phyloP scores from a whole-genome alignment of 1,140 invertebrate genomes.

The Dufourea novaeangliae region DNA sequence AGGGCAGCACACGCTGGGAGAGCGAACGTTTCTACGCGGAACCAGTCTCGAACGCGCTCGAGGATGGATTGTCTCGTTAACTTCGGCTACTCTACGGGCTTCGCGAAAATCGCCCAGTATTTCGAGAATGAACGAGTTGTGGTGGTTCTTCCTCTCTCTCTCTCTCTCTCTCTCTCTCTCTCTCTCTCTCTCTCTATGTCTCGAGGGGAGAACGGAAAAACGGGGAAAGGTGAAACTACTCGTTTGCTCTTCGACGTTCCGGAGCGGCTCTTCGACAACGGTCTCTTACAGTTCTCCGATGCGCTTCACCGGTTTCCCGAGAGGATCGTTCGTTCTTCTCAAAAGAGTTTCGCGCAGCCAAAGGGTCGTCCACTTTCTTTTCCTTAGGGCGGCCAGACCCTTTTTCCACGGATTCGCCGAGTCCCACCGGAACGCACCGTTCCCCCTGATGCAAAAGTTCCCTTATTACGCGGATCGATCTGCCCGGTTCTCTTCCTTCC shows the following conservation, averaged over 20 bases:
- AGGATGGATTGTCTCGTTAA: conserved; percentile 1
- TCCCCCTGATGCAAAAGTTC: conserved; percentile 48
- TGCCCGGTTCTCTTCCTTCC: conserved; percentile 29
- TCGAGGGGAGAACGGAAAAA: neutral
- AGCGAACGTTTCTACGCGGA: neutral
- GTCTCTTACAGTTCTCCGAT: conserved; percentile 35
- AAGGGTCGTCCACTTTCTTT: conserved; percentile 58
- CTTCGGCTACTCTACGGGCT: neutral
- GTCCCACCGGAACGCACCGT: conserved; percentile 30
- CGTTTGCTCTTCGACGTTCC: conserved; percentile 21
- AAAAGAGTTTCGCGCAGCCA: conserved; percentile 34
- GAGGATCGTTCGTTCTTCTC: conserved; percentile 53
- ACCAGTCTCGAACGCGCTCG: neutral
- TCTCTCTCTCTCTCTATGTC: neutral
- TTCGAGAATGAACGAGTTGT: neutral
- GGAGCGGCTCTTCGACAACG: conserved; percentile 36
- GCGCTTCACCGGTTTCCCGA: conserved; percentile 46
- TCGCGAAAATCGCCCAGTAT: neutral
- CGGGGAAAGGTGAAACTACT: conserved; percentile 9
- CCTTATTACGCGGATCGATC: conserved; percentile 63
- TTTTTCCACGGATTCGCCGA: conserved; percentile 35
- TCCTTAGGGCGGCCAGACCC: conserved; percentile 25
- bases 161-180: neutral
- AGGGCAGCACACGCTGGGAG: too few relatives aligned
- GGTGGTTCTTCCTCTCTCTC: too few relatives aligned